Evolutionary conservation across 2,888 invertebrate species (phyloP), one percentile per base, ranked within the genome.

Genomic region (Idaea straminata): DNA sequence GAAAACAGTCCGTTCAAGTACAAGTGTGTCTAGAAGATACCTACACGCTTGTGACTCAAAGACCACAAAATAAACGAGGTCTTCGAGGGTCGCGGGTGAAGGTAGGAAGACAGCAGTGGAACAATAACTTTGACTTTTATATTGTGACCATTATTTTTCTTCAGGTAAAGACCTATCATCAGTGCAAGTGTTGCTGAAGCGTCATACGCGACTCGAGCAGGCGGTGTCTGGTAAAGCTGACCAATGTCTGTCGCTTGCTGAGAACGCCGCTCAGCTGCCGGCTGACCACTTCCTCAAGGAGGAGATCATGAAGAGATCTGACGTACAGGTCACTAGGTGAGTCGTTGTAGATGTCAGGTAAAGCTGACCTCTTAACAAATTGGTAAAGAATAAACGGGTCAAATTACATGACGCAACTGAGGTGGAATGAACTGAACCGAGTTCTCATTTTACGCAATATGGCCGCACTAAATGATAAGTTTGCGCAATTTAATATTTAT

Each of bases 231-330:
- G 96, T 71, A 97, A 98, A 83, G 95, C 95, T 10, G 98, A 98
- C 79, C 95, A 96, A 69, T 96, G 98, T 72, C 95, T 96, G 62
- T 94, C 95, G 65, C 94, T 97, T 35, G 96, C 96, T 69, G 96
- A 97, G 73, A 96, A 95, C 25, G 97, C 97, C 5, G 94, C 95
- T 5, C 96, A 95, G 64, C 97, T 99, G 95, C 95, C 69, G 95
- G 95, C 72, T 64, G 95, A 95, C 78, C 98, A 99, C 87, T 99
- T 99, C 89, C 96, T 98, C 95, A 95, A 96, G 61, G 96, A 96
- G 5, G 98, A 98, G 79, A 96, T 99, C 64, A 94, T 96, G 67
- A 95, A 57, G 94, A 96, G 68, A 96, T 97, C 0, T 85, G 85
- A n/a, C 69, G 72, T 0, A 83, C 87, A 15, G 84, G 86, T 16